Percentiles rank a stretch among this genome's conserved stretches.
These are phyloP conservation scores for Aporrectodea caliginosa DNA, from an alignment of 1,140 invertebrate species.

Conservation along the genomic window DNA sequence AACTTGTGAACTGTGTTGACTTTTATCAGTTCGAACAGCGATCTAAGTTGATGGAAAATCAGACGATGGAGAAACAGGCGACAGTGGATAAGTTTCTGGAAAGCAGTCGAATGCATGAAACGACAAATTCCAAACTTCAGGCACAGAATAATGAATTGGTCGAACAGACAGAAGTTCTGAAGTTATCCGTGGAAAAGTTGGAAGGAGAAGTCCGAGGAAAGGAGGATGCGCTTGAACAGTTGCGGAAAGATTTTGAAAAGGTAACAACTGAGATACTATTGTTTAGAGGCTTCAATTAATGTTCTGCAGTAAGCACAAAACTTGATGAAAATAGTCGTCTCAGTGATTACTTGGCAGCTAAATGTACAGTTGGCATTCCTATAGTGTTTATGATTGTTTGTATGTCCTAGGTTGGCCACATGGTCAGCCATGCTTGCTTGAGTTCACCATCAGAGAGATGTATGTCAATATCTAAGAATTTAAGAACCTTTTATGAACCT, in stretches of 20 bases:
- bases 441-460: too few relatives aligned
- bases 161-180: neutral
- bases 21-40: neutral
- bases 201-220: conserved; percentile 14
- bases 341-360: too few relatives aligned
- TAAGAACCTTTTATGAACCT: too few relatives aligned
- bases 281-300: too few relatives aligned
- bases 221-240: conserved; percentile 26
- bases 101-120: neutral
- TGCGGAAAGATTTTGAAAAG: conserved; percentile 35
- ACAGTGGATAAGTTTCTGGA: neutral
- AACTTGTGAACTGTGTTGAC: too few relatives aligned
- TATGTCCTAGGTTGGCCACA: too few relatives aligned
- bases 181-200: conserved; percentile 19
- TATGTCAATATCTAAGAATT: too few relatives aligned
- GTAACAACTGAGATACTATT: conserved; percentile 17
- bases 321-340: too few relatives aligned
- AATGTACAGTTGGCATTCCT: too few relatives aligned
- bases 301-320: too few relatives aligned
- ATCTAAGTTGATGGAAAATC: neutral
- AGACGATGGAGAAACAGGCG: neutral
- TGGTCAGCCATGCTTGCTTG: too few relatives aligned
- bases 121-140: neutral
- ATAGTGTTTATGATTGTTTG: too few relatives aligned
- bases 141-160: neutral